Percentiles rank a stretch among this genome's conserved stretches.
Conservation (phyloP, 1,140 invertebrate species). For the Brachionus rotundiformis region DNA sequence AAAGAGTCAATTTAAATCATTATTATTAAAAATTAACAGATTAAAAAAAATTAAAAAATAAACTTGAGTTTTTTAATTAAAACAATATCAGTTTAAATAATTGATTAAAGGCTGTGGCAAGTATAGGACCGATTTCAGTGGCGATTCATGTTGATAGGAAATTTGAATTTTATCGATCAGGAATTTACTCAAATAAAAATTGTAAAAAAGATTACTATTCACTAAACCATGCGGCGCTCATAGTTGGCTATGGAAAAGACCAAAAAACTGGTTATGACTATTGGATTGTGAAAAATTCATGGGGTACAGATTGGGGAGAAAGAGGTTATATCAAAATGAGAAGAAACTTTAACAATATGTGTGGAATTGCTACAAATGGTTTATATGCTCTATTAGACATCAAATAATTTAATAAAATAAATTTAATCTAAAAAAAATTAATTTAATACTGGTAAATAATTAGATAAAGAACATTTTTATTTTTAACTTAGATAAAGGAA, state of each 20-base stretch:
- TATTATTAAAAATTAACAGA: too few species aligned
- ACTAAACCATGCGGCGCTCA: slow-evolving; percentile 69
- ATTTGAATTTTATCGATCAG: slow-evolving; percentile 43
- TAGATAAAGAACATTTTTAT: too few species aligned
- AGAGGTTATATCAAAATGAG: slow-evolving; percentile 86
- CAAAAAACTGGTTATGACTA: slow-evolving; percentile 59
- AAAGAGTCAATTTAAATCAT: too few species aligned
- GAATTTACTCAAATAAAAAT: background rate
- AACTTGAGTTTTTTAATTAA: too few species aligned
- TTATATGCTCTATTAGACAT: background rate
- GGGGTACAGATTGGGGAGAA: slow-evolving; percentile 79
- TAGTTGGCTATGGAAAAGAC: slow-evolving; percentile 83
- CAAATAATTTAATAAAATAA: background rate
- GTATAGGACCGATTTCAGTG: slow-evolving; percentile 74
- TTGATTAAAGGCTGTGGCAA: slow-evolving; percentile 75
- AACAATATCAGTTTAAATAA: too few species aligned
- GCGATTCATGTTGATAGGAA: slow-evolving; percentile 73
- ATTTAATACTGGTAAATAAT: too few species aligned
- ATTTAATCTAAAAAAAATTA: background rate
- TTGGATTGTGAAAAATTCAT: slow-evolving; percentile 62
- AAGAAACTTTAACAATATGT: slow-evolving; percentile 81
- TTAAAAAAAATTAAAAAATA: slow-evolving; percentile 52
- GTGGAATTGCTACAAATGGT: slow-evolving; percentile 70
- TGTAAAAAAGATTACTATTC: slow-evolving; percentile 41
- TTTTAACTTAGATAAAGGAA: too few species aligned